Evolutionary conservation across 2,888 invertebrate genomes (phyloP).

Genomic region (Sclerodermus sp.): DNA sequence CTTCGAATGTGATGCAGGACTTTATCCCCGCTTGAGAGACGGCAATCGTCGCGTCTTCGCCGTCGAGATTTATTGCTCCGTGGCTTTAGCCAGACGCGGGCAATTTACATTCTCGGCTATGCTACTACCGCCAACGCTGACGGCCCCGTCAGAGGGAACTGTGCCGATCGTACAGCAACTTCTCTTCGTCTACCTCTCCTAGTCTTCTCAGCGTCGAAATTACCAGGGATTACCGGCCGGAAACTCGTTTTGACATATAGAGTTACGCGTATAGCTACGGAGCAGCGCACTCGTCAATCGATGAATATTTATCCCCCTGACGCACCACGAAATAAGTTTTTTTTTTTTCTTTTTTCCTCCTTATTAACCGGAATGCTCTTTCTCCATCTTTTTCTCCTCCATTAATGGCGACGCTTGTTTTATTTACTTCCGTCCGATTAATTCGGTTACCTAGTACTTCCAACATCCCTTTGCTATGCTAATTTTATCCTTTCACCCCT

Average conservation of each 20-base stretch:
- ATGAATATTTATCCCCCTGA: too few relatives aligned
- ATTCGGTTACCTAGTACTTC: too few relatives aligned
- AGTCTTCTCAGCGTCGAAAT: slow-evolving; percentile 27
- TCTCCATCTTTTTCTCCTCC: too few relatives aligned
- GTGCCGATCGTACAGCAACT: slow-evolving; percentile 20
- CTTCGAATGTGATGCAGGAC: slow-evolving; percentile 10
- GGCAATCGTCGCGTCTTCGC: slow-evolving; percentile 47
- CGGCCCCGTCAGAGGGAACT: slow-evolving; percentile 24
- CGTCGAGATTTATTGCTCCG: slow-evolving; percentile 47
- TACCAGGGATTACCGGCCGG: slow-evolving; percentile 31
- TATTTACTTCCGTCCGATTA: too few relatives aligned
- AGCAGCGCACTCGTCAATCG: too few relatives aligned
- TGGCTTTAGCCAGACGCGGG: slow-evolving; percentile 43
- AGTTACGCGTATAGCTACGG: too few relatives aligned
- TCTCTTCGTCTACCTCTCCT: slow-evolving; percentile 26
- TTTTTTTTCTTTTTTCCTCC: too few relatives aligned
- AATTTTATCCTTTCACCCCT: too few relatives aligned
- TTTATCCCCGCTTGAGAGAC: slow-evolving; percentile 36
- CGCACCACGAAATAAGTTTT: too few relatives aligned
- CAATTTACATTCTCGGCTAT: slow-evolving; percentile 49
- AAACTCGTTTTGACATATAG: background rate
- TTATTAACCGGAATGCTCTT: too few relatives aligned
- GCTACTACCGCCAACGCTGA: slow-evolving; percentile 22
- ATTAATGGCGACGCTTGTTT: too few relatives aligned
- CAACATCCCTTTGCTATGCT: too few relatives aligned